Percentiles rank a stretch among this genome's conserved stretches.
Evolutionary conservation across 30 jellyfish, hydroid and myxozoan species (phyloP).

Genomic region (Pelagia noctiluca): DNA sequence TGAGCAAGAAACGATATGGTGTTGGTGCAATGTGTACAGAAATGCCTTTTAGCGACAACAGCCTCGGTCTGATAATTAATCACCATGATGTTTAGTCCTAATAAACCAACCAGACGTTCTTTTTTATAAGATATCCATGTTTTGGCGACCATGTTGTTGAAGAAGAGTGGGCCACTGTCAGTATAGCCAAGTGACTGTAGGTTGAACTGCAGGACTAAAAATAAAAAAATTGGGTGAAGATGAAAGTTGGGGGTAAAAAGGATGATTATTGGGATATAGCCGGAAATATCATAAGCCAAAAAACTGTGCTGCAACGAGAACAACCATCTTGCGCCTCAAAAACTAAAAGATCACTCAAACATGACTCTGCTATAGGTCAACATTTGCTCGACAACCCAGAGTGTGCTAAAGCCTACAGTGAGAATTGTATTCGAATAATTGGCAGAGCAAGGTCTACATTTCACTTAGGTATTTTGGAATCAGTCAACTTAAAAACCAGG

Average conservation of each 20-base stretch:
- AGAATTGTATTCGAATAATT: too few relatives aligned
- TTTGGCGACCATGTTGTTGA: not conserved
- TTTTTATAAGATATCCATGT: conserved; percentile 18
- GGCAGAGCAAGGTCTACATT: too few relatives aligned
- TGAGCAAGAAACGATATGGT: not conserved
- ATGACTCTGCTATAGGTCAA: too few relatives aligned
- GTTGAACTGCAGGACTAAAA: conserved; percentile 50
- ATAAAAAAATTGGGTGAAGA: too few relatives aligned
- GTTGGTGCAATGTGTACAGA: not conserved
- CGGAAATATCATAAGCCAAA: conserved; percentile 14
- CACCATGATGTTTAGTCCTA: conserved; percentile 27
- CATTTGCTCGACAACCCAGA: too few relatives aligned
- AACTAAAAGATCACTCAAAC: too few relatives aligned
- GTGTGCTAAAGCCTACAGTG: too few relatives aligned
- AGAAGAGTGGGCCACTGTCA: not conserved
- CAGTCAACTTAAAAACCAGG: too few relatives aligned
- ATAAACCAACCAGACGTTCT: not conserved
- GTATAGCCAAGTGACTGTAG: conserved; percentile 33
- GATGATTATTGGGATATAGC: not conserved
- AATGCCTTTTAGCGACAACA: not conserved
- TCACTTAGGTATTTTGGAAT: too few relatives aligned
- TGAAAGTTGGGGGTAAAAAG: too few relatives aligned
- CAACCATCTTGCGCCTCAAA: too few relatives aligned
- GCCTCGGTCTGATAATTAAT: conserved; percentile 37
- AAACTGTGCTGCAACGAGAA: too few relatives aligned